phyloP scores from a whole-genome alignment of 1,140 invertebrate genomes.

The Trachymyrmex cornetzi region DNA sequence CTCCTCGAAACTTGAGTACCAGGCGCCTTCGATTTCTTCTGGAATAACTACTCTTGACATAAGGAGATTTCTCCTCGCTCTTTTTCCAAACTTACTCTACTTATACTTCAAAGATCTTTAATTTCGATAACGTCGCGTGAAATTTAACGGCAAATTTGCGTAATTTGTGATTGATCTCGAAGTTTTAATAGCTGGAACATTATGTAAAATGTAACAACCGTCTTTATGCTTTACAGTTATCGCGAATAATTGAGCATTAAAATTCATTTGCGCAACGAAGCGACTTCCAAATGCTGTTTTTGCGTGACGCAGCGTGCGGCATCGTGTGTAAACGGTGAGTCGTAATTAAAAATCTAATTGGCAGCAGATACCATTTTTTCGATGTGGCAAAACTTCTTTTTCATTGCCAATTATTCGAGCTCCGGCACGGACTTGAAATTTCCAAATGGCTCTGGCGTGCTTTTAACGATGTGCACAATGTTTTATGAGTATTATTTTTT shows the following conservation, averaged over 20 bases:
- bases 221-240: slow-evolving; percentile 8
- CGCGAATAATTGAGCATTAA: slow-evolving; percentile 8
- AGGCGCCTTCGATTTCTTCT: slow-evolving; percentile 35
- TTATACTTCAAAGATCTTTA: slow-evolving; percentile 51
- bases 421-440: slow-evolving; percentile 46
- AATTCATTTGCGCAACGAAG: slow-evolving; percentile 39
- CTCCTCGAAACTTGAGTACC: slow-evolving; percentile 54
- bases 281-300: slow-evolving; percentile 5
- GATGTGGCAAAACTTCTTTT: slow-evolving; percentile 39
- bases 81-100: slow-evolving; percentile 19
- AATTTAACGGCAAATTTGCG: not conserved
- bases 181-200: not conserved
- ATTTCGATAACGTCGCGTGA: slow-evolving; percentile 36
- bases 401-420: slow-evolving; percentile 59
- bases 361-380: slow-evolving; percentile 48
- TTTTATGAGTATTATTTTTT: slow-evolving; percentile 65
- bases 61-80: slow-evolving; percentile 43
- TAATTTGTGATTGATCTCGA: not conserved
- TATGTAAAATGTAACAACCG: not conserved
- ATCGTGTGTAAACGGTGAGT: slow-evolving; percentile 14
- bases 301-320: slow-evolving; percentile 20
- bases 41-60: slow-evolving; percentile 59
- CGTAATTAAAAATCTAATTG: slow-evolving; percentile 66
- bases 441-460: slow-evolving; percentile 39
- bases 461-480: slow-evolving; percentile 58